A percentile compares a stretch with the other conserved stretches of the same genome.
These are phyloP conservation scores for Epinephelus coioides DNA, from an alignment of 2,797 vertebrate genomes.

Conservation along the genomic window DNA sequence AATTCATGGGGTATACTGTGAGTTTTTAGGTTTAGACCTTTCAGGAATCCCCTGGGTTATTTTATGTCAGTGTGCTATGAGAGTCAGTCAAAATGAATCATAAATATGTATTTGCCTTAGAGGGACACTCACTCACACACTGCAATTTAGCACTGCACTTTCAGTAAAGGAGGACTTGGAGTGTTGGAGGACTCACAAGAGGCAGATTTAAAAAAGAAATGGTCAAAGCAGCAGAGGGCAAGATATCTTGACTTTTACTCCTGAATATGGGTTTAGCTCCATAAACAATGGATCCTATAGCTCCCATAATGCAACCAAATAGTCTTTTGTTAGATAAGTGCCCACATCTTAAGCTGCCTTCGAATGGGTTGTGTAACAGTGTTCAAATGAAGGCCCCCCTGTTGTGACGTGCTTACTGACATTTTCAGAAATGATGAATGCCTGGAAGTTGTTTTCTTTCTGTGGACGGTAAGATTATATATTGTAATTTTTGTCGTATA, in stretches of 20 bases:
- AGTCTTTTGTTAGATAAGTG: neutral
- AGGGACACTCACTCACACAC: neutral
- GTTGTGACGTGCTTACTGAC: too few species aligned
- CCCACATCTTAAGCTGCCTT: too few species aligned
- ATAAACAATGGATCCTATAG: neutral
- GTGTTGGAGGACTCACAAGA: neutral
- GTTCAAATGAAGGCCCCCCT: too few species aligned
- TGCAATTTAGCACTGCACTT: neutral
- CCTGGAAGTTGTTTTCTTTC: too few species aligned
- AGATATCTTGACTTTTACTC: neutral
- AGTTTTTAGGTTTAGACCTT: neutral
- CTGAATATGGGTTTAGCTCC: neutral
- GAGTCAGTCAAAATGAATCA: neutral
- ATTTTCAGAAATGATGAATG: too few species aligned
- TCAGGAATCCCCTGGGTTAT: neutral
- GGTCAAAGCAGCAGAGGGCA: neutral
- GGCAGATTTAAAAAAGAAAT: neutral
- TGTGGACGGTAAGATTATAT: too few species aligned
- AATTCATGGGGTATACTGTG: neutral
- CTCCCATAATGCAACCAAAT: neutral
- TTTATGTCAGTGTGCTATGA: neutral
- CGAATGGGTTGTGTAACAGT: too few species aligned
- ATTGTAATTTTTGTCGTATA: too few species aligned
- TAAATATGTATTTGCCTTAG: neutral
- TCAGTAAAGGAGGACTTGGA: neutral